Evolutionary conservation across 1,140 invertebrate species (phyloP).

Genomic region (Solen grandis): DNA sequence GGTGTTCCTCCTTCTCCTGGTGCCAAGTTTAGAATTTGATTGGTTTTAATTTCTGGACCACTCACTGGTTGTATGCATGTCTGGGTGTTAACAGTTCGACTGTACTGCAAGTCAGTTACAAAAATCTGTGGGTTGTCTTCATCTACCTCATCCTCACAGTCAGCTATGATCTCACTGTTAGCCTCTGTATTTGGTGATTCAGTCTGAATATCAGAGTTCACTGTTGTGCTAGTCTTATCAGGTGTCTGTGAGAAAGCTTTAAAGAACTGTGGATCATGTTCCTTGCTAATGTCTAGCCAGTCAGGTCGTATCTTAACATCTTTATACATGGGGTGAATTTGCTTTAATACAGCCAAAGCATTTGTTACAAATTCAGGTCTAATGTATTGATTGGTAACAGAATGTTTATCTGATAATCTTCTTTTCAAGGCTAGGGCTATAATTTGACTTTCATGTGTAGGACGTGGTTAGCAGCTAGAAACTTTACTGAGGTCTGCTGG

Average conservation of each 20-base stretch:
- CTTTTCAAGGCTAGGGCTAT: slow-evolving; percentile 39
- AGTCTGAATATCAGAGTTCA: too few relatives aligned
- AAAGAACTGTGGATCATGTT: slow-evolving; percentile 2
- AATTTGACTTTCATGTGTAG: slow-evolving; percentile 26
- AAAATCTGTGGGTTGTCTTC: slow-evolving; percentile 17
- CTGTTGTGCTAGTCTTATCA: not conserved
- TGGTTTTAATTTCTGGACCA: slow-evolving; percentile 31
- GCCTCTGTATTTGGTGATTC: too few relatives aligned
- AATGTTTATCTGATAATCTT: slow-evolving; percentile 28
- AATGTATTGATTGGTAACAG: slow-evolving; percentile 27
- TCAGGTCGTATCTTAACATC: not conserved
- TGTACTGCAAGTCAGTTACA: slow-evolving; percentile 17
- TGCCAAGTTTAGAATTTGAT: slow-evolving; percentile 27
- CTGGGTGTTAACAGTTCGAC: slow-evolving; percentile 9
- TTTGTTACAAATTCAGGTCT: not conserved
- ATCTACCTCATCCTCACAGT: slow-evolving; percentile 29
- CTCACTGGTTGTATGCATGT: slow-evolving; percentile 39
- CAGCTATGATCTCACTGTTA: too few relatives aligned
- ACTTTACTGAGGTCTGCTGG: slow-evolving; percentile 24
- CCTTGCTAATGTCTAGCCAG: slow-evolving; percentile 8
- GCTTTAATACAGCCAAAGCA: slow-evolving; percentile 17
- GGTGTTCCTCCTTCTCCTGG: slow-evolving; percentile 16
- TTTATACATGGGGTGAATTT: not conserved
- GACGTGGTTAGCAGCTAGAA: too few relatives aligned
- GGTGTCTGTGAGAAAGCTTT: slow-evolving; percentile 1